Percentiles rank a stretch among this genome's conserved stretches.
Conservation (phyloP, 2,888 invertebrate species). For the Lasioglossum zephyrum region DNA sequence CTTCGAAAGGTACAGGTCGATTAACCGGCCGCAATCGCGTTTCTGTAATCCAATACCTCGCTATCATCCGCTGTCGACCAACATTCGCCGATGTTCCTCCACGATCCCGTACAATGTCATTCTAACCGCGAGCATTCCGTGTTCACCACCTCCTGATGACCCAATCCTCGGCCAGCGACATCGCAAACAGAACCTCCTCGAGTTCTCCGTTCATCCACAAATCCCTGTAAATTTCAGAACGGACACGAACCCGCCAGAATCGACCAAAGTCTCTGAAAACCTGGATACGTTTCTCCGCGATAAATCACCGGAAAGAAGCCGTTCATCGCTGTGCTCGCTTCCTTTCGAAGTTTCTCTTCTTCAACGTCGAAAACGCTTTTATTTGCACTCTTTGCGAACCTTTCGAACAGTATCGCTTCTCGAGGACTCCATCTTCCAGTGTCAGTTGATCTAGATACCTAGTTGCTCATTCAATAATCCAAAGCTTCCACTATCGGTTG, state of each 20-base stretch:
- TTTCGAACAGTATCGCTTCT: neutral
- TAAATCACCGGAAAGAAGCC: conserved; percentile 34
- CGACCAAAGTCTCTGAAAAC: neutral
- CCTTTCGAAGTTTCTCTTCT: neutral
- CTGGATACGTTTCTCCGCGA: conserved; percentile 5
- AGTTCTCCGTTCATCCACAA: neutral
- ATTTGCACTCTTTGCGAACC: neutral
- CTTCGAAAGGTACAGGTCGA: conserved; percentile 26
- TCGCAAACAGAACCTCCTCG: neutral
- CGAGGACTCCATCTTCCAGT: neutral
- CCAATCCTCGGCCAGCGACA: neutral
- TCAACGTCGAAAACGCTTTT: neutral
- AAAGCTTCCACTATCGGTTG: neutral
- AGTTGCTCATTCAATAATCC: neutral
- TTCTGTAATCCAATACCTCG: conserved; percentile 14
- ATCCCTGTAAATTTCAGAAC: neutral
- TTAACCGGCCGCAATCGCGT: neutral
- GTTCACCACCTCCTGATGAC: neutral
- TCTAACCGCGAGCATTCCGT: conserved; percentile 39
- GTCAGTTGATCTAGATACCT: too few species aligned
- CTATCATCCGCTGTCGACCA: conserved; percentile 53
- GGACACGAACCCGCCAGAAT: neutral
- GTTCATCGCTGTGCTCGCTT: conserved; percentile 24
- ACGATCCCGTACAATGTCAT: conserved; percentile 17
- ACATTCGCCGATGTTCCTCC: conserved; percentile 40